Percentiles rank a stretch among this genome's conserved stretches.
phyloP scores from a whole-genome alignment of 1,140 invertebrate species.

The Aphis craccivora region DNA sequence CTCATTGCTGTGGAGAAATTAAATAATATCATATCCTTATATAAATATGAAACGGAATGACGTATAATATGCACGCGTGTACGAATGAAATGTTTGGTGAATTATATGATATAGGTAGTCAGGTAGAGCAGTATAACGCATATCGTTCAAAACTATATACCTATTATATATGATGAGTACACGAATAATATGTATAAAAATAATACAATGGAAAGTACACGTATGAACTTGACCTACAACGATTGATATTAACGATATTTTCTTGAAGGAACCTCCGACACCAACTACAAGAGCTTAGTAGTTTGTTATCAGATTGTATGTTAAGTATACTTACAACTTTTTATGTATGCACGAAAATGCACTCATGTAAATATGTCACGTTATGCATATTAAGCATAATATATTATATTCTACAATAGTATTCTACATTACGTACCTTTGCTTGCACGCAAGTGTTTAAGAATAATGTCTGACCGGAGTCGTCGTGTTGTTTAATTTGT shows the following conservation, averaged over 20 bases:
- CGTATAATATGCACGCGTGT: background rate
- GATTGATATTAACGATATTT: background rate
- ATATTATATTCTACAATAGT: background rate
- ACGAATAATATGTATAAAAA: background rate
- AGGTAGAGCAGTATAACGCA: background rate
- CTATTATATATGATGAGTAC: no score
- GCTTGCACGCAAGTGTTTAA: background rate
- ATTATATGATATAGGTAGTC: background rate
- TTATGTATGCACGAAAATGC: background rate
- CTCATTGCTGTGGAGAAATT: background rate
- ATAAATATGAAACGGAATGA: background rate
- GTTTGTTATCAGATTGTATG: background rate
- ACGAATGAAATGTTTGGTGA: background rate
- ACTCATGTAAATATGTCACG: background rate
- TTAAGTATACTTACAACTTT: background rate
- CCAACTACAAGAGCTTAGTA: background rate
- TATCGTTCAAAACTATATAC: background rate
- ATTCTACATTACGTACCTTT: background rate
- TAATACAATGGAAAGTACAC: background rate
- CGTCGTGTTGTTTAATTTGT: background rate
- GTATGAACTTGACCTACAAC: background rate
- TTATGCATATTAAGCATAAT: conserved; percentile 1
- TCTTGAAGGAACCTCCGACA: background rate
- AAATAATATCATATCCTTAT: background rate
- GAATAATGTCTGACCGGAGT: background rate